These are phyloP conservation scores for Spisula solida DNA, from an alignment of 2,888 invertebrate genomes.

Conservation along the genomic window DNA sequence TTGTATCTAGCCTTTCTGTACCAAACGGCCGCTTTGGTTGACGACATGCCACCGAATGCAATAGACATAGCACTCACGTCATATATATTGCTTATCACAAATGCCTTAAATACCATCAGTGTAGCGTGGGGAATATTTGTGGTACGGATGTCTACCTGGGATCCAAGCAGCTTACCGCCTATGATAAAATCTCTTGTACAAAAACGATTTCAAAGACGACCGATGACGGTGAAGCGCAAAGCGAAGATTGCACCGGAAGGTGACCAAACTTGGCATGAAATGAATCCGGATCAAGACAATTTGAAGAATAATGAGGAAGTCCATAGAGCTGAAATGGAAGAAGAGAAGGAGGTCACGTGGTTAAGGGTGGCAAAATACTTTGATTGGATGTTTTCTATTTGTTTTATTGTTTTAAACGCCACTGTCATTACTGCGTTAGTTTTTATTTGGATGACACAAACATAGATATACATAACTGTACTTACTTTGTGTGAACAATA, in stretches of 20 bases:
- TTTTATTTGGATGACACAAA: neutral
- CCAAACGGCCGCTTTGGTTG: neutral
- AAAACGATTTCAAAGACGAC: neutral
- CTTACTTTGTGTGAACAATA: no score
- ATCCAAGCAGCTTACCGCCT: neutral
- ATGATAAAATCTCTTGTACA: neutral
- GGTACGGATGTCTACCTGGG: conserved; percentile 16
- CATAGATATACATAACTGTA: neutral
- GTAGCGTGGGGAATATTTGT: conserved; percentile 36
- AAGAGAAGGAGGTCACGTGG: conserved; percentile 1
- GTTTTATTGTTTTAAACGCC: neutral
- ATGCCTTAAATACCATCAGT: conserved; percentile 14
- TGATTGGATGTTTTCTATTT: neutral
- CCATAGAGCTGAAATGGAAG: neutral
- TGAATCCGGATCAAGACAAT: neutral
- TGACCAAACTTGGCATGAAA: neutral
- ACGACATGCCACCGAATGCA: conserved; percentile 12
- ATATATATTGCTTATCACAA: neutral
- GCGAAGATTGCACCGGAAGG: neutral
- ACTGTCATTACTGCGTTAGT: neutral
- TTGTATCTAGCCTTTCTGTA: conserved; percentile 30
- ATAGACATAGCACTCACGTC: neutral
- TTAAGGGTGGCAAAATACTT: neutral
- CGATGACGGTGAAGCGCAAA: neutral
- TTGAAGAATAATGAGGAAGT: neutral